Conservation (phyloP, 2,888 invertebrate genomes). For the Chymomyza procnemis region DNA sequence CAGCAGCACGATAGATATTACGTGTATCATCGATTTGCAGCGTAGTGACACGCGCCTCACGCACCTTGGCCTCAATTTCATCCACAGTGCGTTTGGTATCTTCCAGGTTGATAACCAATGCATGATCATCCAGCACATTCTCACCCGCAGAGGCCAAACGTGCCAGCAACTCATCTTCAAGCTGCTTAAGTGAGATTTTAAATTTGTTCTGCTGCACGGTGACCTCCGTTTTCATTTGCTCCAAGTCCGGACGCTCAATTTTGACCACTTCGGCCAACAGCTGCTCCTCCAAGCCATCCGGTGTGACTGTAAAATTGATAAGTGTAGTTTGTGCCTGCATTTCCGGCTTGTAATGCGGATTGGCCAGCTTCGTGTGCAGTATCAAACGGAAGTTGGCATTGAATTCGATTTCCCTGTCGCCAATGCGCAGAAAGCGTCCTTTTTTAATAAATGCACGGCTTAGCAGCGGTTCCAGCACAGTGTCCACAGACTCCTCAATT, state of each 20-base stretch:
- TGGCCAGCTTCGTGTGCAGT: slow-evolving; percentile 95
- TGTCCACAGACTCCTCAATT: slow-evolving; percentile 94
- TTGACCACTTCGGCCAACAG: slow-evolving; percentile 95
- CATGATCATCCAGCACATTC: slow-evolving; percentile 93
- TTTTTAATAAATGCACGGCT: slow-evolving; percentile 93
- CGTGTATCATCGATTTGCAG: slow-evolving; percentile 94
- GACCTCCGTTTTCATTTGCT: slow-evolving; percentile 88
- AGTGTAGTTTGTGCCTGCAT: slow-evolving; percentile 97
- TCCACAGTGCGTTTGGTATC: slow-evolving; percentile 95
- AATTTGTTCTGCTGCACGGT: slow-evolving; percentile 97
- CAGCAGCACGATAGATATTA: slow-evolving; percentile 91
- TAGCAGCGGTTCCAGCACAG: slow-evolving; percentile 93
- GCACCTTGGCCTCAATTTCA: slow-evolving; percentile 92
- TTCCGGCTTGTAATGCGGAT: slow-evolving; percentile 98
- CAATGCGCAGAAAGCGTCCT: slow-evolving; percentile 88
- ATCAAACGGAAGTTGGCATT: slow-evolving; percentile 89
- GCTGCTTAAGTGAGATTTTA: slow-evolving; percentile 92
- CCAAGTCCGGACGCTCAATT: slow-evolving; percentile 94
- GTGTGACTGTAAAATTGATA: slow-evolving; percentile 97
- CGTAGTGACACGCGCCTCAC: slow-evolving; percentile 92
- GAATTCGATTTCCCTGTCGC: slow-evolving; percentile 95
- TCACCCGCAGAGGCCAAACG: slow-evolving; percentile 93
- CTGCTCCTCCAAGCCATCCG: slow-evolving; percentile 97
- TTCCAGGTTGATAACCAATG: slow-evolving; percentile 93
- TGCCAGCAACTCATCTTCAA: slow-evolving; percentile 94